phyloP scores from a whole-genome alignment of 2,888 invertebrate genomes.

The Villa cingulata region DNA sequence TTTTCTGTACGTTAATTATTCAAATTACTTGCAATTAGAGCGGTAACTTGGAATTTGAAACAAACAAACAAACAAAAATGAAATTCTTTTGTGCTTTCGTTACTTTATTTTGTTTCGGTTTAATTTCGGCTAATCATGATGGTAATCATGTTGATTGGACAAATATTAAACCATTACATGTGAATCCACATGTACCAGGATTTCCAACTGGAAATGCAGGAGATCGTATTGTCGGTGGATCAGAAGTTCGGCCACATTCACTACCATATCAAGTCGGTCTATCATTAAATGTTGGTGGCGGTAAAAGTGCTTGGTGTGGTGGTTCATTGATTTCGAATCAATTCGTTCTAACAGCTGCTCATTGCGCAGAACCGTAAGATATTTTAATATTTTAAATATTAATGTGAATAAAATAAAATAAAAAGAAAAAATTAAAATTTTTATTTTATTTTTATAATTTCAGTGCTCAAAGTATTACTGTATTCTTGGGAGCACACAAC shows the following conservation, averaged over 20 bases:
- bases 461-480: constrained; percentile 6
- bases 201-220: not conserved
- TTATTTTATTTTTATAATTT: not conserved
- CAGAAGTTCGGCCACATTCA: constrained; percentile 25
- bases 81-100: not conserved
- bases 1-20: too few relatives aligned
- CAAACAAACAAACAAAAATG: not conserved
- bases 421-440: not conserved
- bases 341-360: constrained; percentile 5
- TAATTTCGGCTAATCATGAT: too few relatives aligned
- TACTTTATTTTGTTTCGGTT: not conserved
- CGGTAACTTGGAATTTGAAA: too few relatives aligned
- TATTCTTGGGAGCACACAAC: constrained; percentile 10
- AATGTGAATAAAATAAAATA: too few relatives aligned
- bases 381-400: too few relatives aligned
- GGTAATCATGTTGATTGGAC: constrained; percentile 1
- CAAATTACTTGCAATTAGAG: too few relatives aligned
- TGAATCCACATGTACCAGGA: constrained; percentile 2
- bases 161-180: constrained; percentile 13
- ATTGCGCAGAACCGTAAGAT: constrained; percentile 26
- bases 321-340: constrained; percentile 4
- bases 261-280: constrained; percentile 24
- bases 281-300: not conserved
- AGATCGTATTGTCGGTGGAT: constrained; percentile 27
- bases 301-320: constrained; percentile 4